Evolutionary conservation across 2,888 invertebrate species (phyloP), one percentile per base, ranked within the genome.

Genomic region (Nesidiocoris tenuis): DNA sequence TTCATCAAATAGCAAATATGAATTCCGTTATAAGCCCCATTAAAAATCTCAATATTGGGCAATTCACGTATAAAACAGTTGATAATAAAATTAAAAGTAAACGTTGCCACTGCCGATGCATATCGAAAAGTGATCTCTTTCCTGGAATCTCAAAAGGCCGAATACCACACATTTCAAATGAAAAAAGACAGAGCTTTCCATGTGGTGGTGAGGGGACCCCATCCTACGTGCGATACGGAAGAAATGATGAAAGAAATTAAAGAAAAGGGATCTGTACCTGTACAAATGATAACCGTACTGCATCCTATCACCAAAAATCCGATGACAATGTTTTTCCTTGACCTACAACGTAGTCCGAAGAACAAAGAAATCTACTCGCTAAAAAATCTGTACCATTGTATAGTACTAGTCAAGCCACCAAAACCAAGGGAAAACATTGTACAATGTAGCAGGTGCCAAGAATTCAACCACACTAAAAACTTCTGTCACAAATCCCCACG

Each of bases 81-180:
- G 39, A 66, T 17, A 65, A 68, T 19, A 68, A 68, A 55, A 55
- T 68, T n/a, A 55, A 68, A 68, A 68, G 17, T 68, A 12, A 23
- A 68, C 21, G 21, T 68, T 56, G 68, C 54, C 1, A 55, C 7
- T 5, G 17, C 56, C 21, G 68, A 68, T 21, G 68, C 19, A 1
- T 68, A 68, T 16, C 19, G 68, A 54, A 54, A 68, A 68, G 68
- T 17, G 7, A n/a, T 18, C 2, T 19, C 19, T 22, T 55, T 2
- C 19, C 57, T 68, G 1, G 68, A 68, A 56, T 18, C 3, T 22
- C 54, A 68, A n/a, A 68, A 68, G 24, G 68, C 68, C 9, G 68
- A 68, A 54, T 68, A 22, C 12, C 68, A 55, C 54, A 55, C 68
- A 17, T 68, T 55, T 56, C 68, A 68, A 56, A 68, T 68, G 68